Base-by-base conservation (phyloP, 2,113 vertebrate genomes). In the Podarcis cretensis region DNA sequence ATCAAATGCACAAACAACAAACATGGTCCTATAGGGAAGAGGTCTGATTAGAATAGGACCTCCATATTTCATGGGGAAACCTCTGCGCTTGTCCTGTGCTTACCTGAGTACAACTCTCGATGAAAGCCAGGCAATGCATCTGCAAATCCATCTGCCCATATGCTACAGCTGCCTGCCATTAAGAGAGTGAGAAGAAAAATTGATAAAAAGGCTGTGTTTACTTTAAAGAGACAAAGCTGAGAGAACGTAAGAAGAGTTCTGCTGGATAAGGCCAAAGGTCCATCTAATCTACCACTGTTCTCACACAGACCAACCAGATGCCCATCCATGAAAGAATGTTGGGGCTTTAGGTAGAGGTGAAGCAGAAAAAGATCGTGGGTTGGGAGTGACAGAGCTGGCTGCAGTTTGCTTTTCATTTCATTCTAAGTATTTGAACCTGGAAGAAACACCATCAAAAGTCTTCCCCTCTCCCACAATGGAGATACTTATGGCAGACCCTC, bases 51-150 rank as follows among this genome's bases (percentile, higher is more conserved):
- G 75, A 30, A 25, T 71, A 63, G 35, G 13, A 30, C 6, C 21
- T 81, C n/a, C 32, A 37, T 10, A 78, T 35, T 27, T 37, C 73
- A 68, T 69, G 5, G 25, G 43, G 13, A 16, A 81, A 27, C 80
- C 89, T 48, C n/a, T 12, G 2, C 77, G 37, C n/a, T 5, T 35
- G 30, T 25, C 35, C 79, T 75, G 63, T 8, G 0, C 88, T 0
- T 96, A 98, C 97, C 96, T 87, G 32, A 0, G 95, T 97, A 88
- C 94, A 93, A 77, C 85, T 87, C 79, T 98, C 97, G 3, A 97
- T 96, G 92, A 97, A 98, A 3, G 94, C 89, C 94, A 98, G 91
- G 90, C 97, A 97, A 63, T 89, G 94, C 87, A 96, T 94, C 91
- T 96, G 96, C 86, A 98, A 92, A 6, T 92, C 95, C 20, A 74